A percentile compares a stretch with the other conserved stretches of the same genome.
These are phyloP conservation scores for Cryptophagus acutangulus DNA, from an alignment of 2,888 invertebrate genomes.

Conservation along the genomic window DNA sequence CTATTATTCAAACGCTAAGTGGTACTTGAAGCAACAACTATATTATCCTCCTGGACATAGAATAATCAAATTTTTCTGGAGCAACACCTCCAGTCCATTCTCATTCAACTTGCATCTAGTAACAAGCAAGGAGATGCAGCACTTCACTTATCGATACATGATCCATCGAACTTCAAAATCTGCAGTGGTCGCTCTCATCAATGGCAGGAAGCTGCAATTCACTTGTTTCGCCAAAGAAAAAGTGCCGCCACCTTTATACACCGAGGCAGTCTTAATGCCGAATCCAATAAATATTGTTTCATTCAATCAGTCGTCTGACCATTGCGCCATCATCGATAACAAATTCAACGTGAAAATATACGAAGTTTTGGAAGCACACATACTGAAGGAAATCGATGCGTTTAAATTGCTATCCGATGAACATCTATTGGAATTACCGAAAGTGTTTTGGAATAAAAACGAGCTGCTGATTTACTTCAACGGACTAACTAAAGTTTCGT, in stretches of 20 bases:
- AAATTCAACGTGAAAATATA: background rate
- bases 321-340: constrained; percentile 13
- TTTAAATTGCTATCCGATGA: no score
- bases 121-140: background rate
- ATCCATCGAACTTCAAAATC: constrained; percentile 16
- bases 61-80: no score
- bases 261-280: constrained; percentile 53
- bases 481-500: no score
- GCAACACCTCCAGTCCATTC: no score
- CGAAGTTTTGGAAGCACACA: no score
- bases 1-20: constrained; percentile 24
- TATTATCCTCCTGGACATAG: constrained; percentile 14
- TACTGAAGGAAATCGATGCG: no score
- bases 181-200: constrained; percentile 66
- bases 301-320: constrained; percentile 23
- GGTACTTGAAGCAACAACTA: constrained; percentile 31
- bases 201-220: constrained; percentile 65
- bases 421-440: no score
- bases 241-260: constrained; percentile 81
- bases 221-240: constrained; percentile 70
- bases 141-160: constrained; percentile 18
- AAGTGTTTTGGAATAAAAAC: no score
- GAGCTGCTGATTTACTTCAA: no score
- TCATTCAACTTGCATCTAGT: background rate
- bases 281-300: constrained; percentile 39